Conservation (phyloP, 2,888 invertebrate genomes). For the Lampropteryx suffumata region DNA sequence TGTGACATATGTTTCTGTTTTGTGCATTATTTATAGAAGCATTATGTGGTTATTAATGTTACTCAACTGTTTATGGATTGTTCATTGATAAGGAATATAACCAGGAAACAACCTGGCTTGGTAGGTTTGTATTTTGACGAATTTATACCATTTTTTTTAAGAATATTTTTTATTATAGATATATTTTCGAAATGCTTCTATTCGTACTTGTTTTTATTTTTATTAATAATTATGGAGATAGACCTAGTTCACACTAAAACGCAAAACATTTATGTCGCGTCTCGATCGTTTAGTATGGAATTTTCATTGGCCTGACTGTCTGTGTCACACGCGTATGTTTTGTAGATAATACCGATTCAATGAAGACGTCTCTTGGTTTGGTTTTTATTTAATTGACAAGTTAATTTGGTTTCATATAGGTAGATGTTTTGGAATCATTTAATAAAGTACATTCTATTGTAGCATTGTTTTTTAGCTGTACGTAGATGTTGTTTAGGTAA, state of each 20-base stretch:
- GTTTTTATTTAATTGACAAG: too few species aligned
- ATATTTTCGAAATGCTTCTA: too few species aligned
- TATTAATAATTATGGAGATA: too few species aligned
- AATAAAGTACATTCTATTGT: too few species aligned
- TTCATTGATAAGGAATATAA: background rate
- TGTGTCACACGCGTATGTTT: constrained; percentile 28
- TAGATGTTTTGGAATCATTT: too few species aligned
- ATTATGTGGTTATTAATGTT: background rate
- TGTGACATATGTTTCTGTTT: background rate
- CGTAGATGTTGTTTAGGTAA: too few species aligned
- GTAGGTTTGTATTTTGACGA: too few species aligned
- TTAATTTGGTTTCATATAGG: too few species aligned
- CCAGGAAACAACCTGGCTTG: background rate
- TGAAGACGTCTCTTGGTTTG: constrained; percentile 1
- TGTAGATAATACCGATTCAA: constrained; percentile 38
- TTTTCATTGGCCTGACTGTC: constrained; percentile 15
- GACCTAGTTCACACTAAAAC: constrained; percentile 19
- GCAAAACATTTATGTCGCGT: constrained; percentile 11
- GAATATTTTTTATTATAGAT: too few species aligned
- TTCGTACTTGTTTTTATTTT: background rate
- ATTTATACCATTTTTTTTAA: too few species aligned
- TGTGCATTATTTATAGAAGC: background rate
- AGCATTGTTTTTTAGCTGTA: too few species aligned
- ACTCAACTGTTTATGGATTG: too few species aligned
- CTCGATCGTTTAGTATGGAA: constrained; percentile 7